A percentile compares a stretch with the other conserved stretches of the same genome.
Conservation (phyloP, 2,888 invertebrate species). For the Micropterix aruncella region DNA sequence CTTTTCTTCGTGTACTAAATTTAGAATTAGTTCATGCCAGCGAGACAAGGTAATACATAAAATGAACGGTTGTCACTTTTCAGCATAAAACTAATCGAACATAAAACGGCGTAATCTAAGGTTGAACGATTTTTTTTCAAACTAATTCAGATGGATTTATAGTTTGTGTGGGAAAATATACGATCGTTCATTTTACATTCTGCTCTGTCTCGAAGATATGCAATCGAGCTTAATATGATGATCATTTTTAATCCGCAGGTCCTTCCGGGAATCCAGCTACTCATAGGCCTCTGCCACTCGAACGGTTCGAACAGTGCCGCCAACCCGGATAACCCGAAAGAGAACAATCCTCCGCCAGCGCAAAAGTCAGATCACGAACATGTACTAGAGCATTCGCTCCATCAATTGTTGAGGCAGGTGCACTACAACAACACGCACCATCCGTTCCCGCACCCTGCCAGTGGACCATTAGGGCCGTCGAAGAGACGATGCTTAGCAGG, state of each 20-base stretch:
- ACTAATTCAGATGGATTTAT: too few species aligned
- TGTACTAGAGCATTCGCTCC: slow-evolving; percentile 91
- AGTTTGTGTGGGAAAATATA: too few species aligned
- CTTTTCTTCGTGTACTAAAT: too few species aligned
- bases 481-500: slow-evolving; percentile 82
- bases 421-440: slow-evolving; percentile 88
- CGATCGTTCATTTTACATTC: too few species aligned
- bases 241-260: slow-evolving; percentile 35
- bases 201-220: too few species aligned
- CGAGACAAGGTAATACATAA: too few species aligned
- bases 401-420: slow-evolving; percentile 83
- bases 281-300: slow-evolving; percentile 84
- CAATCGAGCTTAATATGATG: slow-evolving; percentile 83
- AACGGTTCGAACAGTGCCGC: slow-evolving; percentile 30
- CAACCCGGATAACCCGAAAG: slow-evolving; percentile 25
- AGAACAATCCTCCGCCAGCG: slow-evolving; percentile 27
- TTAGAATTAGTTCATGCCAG: too few species aligned
- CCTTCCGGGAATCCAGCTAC: slow-evolving; percentile 83
- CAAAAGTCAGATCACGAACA: slow-evolving; percentile 75
- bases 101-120: too few species aligned
- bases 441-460: slow-evolving; percentile 90
- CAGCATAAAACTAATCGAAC: too few species aligned
- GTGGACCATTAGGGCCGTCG: slow-evolving; percentile 86
- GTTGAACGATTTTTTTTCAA: too few species aligned
- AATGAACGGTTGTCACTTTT: too few species aligned